A percentile compares a stretch with the other conserved stretches of the same genome.
Conservation (phyloP, 2,888 invertebrate species). For the Dugesia japonica region DNA sequence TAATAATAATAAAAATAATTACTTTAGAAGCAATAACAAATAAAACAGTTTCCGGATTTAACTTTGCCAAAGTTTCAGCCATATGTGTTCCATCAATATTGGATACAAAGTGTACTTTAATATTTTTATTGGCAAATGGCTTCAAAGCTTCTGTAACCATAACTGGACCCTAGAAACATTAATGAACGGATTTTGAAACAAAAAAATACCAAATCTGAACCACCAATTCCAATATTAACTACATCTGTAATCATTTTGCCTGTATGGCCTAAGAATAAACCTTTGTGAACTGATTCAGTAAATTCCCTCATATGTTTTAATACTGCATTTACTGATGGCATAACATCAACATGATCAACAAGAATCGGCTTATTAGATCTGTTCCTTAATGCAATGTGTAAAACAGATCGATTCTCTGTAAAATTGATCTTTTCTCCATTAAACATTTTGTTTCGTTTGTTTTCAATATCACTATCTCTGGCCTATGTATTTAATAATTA, state of each 20-base stretch:
- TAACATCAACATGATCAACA: constrained; percentile 73
- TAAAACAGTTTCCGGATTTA: constrained; percentile 77
- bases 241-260: constrained; percentile 87
- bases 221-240: constrained; percentile 96
- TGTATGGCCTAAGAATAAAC: constrained; percentile 60
- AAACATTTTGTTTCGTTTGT: constrained; percentile 77
- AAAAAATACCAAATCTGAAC: constrained; percentile 67
- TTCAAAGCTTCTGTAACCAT: constrained; percentile 97
- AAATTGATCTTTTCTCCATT: constrained; percentile 84
- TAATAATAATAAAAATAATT: constrained; percentile 21
- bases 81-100: constrained; percentile 98
- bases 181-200: background rate
- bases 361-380: constrained; percentile 61
- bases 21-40: constrained; percentile 93
- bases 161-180: constrained; percentile 61
- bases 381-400: constrained; percentile 83
- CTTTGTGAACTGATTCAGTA: constrained; percentile 57
- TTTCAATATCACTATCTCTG: constrained; percentile 62
- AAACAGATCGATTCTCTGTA: constrained; percentile 82
- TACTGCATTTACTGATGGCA: constrained; percentile 75
- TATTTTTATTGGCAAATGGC: constrained; percentile 64
- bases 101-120: constrained; percentile 81
- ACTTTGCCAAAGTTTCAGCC: constrained; percentile 71
- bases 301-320: constrained; percentile 85
- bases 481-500: constrained; percentile 51